Evolutionary conservation across 2,888 invertebrate species (phyloP).

Genomic region (Leptinotarsa juncta): DNA sequence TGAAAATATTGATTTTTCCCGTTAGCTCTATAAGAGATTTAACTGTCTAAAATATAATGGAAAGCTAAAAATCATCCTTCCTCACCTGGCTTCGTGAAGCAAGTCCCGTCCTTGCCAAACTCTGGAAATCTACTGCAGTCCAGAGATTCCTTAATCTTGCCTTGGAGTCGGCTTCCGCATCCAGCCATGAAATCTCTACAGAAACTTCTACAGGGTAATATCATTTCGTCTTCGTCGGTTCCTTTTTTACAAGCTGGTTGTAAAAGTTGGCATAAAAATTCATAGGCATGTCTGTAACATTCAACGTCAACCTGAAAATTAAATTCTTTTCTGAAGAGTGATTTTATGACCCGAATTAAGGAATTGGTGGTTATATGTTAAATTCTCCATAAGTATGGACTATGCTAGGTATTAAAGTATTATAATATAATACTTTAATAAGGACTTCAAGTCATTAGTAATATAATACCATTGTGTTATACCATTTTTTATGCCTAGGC

Average conservation of each 20-base stretch:
- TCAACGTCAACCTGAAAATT: conserved; percentile 87
- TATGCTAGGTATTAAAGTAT: too few relatives aligned
- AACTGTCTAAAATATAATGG: neutral
- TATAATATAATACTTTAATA: too few relatives aligned
- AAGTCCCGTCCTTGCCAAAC: conserved; percentile 79
- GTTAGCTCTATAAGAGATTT: too few relatives aligned
- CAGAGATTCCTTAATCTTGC: conserved; percentile 76
- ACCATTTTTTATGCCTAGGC: too few relatives aligned
- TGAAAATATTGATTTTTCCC: too few relatives aligned
- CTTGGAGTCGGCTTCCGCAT: conserved; percentile 81
- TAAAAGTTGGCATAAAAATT: conserved; percentile 87
- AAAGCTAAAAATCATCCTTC: neutral
- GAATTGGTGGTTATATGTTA: neutral
- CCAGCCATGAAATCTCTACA: conserved; percentile 87
- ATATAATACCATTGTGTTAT: too few relatives aligned
- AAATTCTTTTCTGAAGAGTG: neutral
- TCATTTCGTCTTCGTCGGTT: conserved; percentile 68
- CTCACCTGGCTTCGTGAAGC: conserved; percentile 81
- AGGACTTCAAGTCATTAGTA: too few relatives aligned
- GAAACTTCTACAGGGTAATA: conserved; percentile 84
- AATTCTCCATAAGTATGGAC: too few relatives aligned
- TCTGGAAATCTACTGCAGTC: conserved; percentile 86
- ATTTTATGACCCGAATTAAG: neutral
- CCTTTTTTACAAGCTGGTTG: conserved; percentile 79
- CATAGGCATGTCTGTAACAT: conserved; percentile 88